These are phyloP conservation scores for Aradophagus sp. DNA, from an alignment of 1,140 invertebrate genomes.

Conservation along the genomic window DNA sequence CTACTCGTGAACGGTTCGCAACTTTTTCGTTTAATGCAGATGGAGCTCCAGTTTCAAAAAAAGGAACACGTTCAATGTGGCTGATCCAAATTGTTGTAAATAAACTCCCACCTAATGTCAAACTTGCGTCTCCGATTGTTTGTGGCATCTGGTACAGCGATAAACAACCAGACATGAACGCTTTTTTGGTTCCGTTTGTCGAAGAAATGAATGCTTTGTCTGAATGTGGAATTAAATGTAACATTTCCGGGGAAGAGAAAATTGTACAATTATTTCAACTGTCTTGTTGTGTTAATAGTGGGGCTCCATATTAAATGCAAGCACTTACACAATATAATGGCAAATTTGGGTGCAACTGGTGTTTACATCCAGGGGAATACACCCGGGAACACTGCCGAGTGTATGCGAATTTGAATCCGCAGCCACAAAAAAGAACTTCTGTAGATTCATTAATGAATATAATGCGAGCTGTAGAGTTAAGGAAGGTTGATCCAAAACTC, in stretches of 20 bases:
- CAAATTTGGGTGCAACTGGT: no score
- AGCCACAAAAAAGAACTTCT: constrained; percentile 5
- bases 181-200: constrained; percentile 45
- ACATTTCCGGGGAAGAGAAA: constrained; percentile 10
- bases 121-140: constrained; percentile 22
- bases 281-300: constrained; percentile 39
- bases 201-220: constrained; percentile 33
- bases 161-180: constrained; percentile 35
- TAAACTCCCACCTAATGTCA: constrained; percentile 30
- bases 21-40: constrained; percentile 43
- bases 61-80: constrained; percentile 35
- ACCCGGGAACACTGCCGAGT: constrained; percentile 22
- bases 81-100: constrained; percentile 42
- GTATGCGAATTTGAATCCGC: background rate
- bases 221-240: constrained; percentile 23
- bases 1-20: constrained; percentile 8
- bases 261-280: constrained; percentile 26
- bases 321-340: constrained; percentile 29
- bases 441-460: constrained; percentile 14
- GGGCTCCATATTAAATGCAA: constrained; percentile 40
- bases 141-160: constrained; percentile 36
- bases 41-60: constrained; percentile 30
- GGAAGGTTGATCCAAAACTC: constrained; percentile 1
- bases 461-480: constrained; percentile 7
- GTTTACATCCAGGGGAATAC: constrained; percentile 15